These are phyloP conservation scores for Zoroaster sp. DNA, from an alignment of 53 echinoderm and acorn worm genomes.

Conservation along the genomic window DNA sequence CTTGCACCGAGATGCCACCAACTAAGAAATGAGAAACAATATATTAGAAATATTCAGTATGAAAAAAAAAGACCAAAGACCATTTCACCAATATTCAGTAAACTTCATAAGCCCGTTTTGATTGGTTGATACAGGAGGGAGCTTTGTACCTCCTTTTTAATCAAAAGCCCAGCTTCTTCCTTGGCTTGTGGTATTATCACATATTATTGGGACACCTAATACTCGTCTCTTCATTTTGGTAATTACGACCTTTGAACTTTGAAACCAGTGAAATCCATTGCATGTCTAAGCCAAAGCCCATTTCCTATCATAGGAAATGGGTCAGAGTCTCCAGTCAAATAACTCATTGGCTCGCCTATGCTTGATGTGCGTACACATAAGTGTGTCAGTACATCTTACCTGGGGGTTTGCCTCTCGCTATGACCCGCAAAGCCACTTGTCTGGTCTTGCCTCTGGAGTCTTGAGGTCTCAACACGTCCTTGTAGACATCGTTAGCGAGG, in stretches of 20 bases:
- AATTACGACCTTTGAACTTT: too few species aligned
- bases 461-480: conserved; percentile 93
- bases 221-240: too few species aligned
- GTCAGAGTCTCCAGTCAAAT: background rate
- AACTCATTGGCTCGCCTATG: background rate
- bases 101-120: background rate
- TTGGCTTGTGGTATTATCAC: background rate
- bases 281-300: too few species aligned
- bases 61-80: too few species aligned
- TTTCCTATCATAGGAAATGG: too few species aligned
- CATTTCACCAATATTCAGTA: background rate
- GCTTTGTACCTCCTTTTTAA: background rate
- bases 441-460: conserved; percentile 82
- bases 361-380: background rate
- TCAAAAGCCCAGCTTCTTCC: background rate
- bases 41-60: background rate
- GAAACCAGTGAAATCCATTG: too few species aligned
- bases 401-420: conserved; percentile 91
- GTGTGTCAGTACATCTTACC: conserved; percentile 37
- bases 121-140: background rate
- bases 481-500: conserved; percentile 88
- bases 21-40: conserved; percentile 45
- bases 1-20: conserved; percentile 92
- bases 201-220: too few species aligned
- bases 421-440: conserved; percentile 90